These are phyloP conservation scores for Leptopilina myrica DNA, from an alignment of 2,888 invertebrate genomes.

Conservation along the genomic window DNA sequence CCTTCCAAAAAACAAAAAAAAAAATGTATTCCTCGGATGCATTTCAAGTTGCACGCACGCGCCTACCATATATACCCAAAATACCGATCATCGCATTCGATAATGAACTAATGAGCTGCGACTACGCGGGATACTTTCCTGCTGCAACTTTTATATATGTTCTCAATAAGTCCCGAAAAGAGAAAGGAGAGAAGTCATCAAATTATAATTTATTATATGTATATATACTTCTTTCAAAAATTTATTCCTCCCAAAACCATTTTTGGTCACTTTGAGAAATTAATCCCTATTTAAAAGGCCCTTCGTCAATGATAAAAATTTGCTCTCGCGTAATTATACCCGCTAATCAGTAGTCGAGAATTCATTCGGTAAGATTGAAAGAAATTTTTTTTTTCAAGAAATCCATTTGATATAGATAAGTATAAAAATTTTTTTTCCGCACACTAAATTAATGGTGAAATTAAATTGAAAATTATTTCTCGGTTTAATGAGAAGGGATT, in stretches of 20 bases:
- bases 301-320: too few species aligned
- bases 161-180: conserved; percentile 20
- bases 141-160: conserved; percentile 13
- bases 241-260: not conserved
- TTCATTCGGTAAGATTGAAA: too few species aligned
- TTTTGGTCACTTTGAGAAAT: conserved; percentile 15
- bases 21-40: conserved; percentile 27
- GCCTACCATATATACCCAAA: conserved; percentile 46
- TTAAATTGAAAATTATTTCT: too few species aligned
- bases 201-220: not conserved
- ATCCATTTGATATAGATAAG: too few species aligned
- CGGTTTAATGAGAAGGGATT: too few species aligned
- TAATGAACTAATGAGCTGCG: conserved; percentile 57
- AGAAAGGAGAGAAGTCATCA: conserved; percentile 27
- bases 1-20: conserved; percentile 13
- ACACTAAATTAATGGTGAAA: too few species aligned
- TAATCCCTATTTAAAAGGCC: not conserved
- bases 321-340: too few species aligned
- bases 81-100: conserved; percentile 57
- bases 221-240: not conserved
- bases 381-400: too few species aligned
- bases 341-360: too few species aligned
- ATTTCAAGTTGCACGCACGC: conserved; percentile 40
- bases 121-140: conserved; percentile 47
- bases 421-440: too few species aligned